Base-by-base conservation (phyloP, 2,888 invertebrate species). In the Neoaliturus tenellus region DNA sequence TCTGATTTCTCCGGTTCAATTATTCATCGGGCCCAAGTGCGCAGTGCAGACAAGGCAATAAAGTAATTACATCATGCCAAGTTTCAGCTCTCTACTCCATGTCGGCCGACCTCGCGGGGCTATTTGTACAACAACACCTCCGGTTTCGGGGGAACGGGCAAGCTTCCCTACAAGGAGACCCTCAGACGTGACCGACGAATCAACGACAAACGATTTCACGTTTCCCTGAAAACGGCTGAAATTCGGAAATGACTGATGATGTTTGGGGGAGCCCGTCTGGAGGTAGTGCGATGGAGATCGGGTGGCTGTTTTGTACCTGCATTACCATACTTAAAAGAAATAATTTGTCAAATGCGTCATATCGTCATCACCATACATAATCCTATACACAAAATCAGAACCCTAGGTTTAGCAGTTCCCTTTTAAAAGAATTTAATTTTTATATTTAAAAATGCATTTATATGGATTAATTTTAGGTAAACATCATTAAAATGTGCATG, bases 1-100 rank as follows among this genome's bases (percentile, higher is more conserved):
- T 48, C 33, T 41, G 82, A 82, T 82, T 82, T 82, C 82, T 51
- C 71, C 51, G 44, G 82, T 44, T 82, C 82, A 82, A 82, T 82
- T 82, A 82, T 82, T 82, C 82, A 82, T 82, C 39, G 82, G 35
- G 25, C 35, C 82, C 71, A 39, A 82, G 44, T 82, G 69, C 25
- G 44, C n/a, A 2, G 33, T n/a, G 20, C 12, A 25, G 44, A 44
- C 28, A 75, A 28, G 28, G 73, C 44, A 44, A 41, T 44, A 75
- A 28, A 44, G 78, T 35, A 78, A 78, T 78, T 78, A 55, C 78
- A 33, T 78, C 48, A 78, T 55, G 48, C 44, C 48, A 10, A 28
- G 51, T 41, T 67, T 39, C 71, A 39, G 71, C 28, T 28, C 62
- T 55, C 55, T 55, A 28, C 62, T 2, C 62, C 62, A 28, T 62